Base-by-base conservation (phyloP, 1,140 invertebrate species). In the Halotydeus destructor region DNA sequence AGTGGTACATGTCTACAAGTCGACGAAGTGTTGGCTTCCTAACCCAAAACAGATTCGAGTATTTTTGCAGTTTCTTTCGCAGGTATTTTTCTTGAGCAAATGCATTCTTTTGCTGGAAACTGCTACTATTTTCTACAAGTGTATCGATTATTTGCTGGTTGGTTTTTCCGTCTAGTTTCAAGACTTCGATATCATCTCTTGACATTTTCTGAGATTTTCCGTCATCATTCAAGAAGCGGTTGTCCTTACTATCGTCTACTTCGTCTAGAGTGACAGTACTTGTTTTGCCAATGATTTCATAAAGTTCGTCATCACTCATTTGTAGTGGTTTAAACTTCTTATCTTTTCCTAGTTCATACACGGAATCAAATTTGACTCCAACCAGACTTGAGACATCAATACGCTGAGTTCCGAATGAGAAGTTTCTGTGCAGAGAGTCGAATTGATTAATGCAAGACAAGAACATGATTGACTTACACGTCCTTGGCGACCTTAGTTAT, bases 131-230 rank as follows among this genome's bases (percentile, higher is more conserved):
- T 28, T 47, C 27, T 14, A 44, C 42, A 16, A 47, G 22, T 22
- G 35, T 47, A 19, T 40, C 23, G 21, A 47, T 41, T 5, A 47
- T 45, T 5, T 31, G 16, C 24, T 44, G 14, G 16, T 19, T 14
- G 27, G 44, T 27, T 1, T n/a, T n/a, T 16, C 78, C 76, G 43
- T 72, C 69, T 38, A 73, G 71, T 46, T 76, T 72, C 16, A 93
- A 59, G 31, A 69, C 68, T 36, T 72, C 59, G 33, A 94, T 91
- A 55, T 89, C 77, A 43, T 76, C 70, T 41, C 74, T 74, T 1
- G 76, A 75, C 2, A 94, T 57, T 50, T 74, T 72, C 59, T 94
- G 88, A 0, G 85, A 84, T n/a, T 64, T 71, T 2, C 76, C 77
- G 58, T 83, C 74, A 54, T 85, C 82, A 6, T 67, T 62, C 30